phyloP scores from a whole-genome alignment of 2,797 vertebrate species.

The Numenius phaeopus region DNA sequence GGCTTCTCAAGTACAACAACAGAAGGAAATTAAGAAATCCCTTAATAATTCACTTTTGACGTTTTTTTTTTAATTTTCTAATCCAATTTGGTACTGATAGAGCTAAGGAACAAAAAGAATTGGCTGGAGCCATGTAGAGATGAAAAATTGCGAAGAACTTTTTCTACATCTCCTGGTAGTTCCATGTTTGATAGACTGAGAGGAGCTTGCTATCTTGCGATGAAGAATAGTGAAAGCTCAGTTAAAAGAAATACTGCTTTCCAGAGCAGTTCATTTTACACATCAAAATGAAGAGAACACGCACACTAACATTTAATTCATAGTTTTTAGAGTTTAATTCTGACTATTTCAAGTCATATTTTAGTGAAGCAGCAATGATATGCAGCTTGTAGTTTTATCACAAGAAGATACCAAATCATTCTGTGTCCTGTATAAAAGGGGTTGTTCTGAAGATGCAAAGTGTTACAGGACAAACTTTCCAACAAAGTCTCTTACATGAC shows the following conservation, averaged over 20 bases:
- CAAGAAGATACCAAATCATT: conserved; percentile 17
- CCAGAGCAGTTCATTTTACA: neutral
- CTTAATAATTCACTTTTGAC: conserved; percentile 61
- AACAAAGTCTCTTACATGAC: neutral
- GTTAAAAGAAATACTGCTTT: neutral
- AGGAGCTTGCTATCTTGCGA: neutral
- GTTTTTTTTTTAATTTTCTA: conserved; percentile 44
- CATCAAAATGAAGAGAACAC: neutral
- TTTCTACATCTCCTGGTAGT: neutral
- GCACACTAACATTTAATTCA: neutral
- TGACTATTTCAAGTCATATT: conserved; percentile 36
- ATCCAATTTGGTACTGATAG: conserved; percentile 53
- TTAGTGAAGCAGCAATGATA: conserved; percentile 40
- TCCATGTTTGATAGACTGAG: neutral
- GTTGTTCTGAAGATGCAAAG: neutral
- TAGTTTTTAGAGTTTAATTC: conserved; percentile 58
- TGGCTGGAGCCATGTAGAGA: conserved; percentile 19
- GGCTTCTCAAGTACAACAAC: conserved; percentile 70
- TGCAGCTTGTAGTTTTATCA: conserved; percentile 22
- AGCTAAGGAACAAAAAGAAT: conserved; percentile 59
- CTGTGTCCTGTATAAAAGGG: neutral
- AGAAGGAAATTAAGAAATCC: conserved; percentile 69
- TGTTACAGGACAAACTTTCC: neutral
- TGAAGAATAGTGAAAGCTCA: neutral
- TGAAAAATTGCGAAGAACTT: conserved; percentile 16